Evolutionary conservation across 2,113 vertebrate genomes (phyloP).

Genomic region (Amphilophus citrinellus): DNA sequence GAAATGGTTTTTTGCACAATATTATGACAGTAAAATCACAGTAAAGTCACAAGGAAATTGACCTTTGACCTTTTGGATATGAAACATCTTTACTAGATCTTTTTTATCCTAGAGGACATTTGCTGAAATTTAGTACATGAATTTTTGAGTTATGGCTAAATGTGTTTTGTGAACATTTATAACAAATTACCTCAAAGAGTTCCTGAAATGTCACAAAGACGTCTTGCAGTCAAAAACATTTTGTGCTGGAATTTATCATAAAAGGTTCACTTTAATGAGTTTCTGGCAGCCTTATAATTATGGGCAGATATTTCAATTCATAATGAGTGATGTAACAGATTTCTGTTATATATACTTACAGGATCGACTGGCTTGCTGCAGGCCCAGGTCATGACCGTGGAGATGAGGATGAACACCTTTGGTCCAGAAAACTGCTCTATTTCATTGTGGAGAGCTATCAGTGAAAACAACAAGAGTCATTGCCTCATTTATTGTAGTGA

Average conservation of each 20-base stretch:
- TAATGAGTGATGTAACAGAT: neutral
- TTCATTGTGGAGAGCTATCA: conserved; percentile 84
- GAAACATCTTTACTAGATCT: neutral
- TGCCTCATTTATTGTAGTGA: neutral
- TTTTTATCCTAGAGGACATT: neutral
- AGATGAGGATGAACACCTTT: conserved; percentile 92
- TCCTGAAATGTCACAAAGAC: too few species aligned
- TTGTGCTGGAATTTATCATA: neutral
- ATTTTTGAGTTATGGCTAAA: too few species aligned
- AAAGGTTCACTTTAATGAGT: neutral
- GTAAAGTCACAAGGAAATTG: too few species aligned
- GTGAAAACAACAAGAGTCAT: neutral
- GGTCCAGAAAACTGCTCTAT: conserved; percentile 77
- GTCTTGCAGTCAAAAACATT: neutral
- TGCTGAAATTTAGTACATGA: too few species aligned
- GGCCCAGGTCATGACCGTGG: conserved; percentile 94
- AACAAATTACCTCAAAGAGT: too few species aligned
- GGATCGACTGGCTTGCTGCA: conserved; percentile 82
- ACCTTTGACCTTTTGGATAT: neutral
- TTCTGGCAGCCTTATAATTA: neutral
- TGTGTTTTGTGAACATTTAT: too few species aligned
- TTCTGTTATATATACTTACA: conserved; percentile 79
- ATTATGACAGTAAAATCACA: neutral
- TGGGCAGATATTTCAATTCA: neutral
- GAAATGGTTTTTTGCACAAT: neutral